Evolutionary conservation across 2,113 vertebrate species (phyloP), one percentile per base, ranked within the genome.

Genomic region (Heterotis niloticus): DNA sequence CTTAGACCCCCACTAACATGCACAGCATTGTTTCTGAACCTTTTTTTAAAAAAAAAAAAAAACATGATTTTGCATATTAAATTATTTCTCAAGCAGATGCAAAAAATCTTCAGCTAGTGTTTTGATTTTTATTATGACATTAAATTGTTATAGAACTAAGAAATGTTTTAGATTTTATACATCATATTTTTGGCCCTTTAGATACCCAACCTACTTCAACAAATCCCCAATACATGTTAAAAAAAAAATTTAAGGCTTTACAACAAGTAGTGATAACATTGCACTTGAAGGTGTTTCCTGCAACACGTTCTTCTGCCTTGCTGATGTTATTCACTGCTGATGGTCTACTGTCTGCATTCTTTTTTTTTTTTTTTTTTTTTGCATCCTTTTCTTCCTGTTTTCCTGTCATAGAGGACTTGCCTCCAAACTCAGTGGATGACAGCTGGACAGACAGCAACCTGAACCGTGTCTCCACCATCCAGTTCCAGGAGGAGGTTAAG

Each of bases 381-480:
- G 34, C 34, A 44, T 4, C 14, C 60, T 20, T 20, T 66, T 24
- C 64, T 20, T 66, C 64, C 23, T 66, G 11, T 24, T n/a, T 28
- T 20, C 59, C 34, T 75, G 13, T 72, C 12, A 1, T 90, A 97
- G 96, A 97, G 83, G 95, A 95, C 76, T 87, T 96, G 51, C 81
- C 96, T 60, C 94, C 93, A 83, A 94, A 92, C 89, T 96, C 94
- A 0, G 86, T 93, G 71, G 94, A 97, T 0, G 96, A 96, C 83
- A 94, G 93, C 81, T 96, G 95, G 93, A 94, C 92, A 0, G 95
- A 96, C 89, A 94, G 92, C 59, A 98, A 97, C 23, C 79, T 94
- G 13, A 96, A 97, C 90, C 91, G 98, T 0, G 95, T 98, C 86
- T 97, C 96, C 0, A 96, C 98, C 86, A 99, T 99, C 82, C 96